Evolutionary conservation across 2,113 vertebrate species (phyloP).

Genomic region (Upupa epops): DNA sequence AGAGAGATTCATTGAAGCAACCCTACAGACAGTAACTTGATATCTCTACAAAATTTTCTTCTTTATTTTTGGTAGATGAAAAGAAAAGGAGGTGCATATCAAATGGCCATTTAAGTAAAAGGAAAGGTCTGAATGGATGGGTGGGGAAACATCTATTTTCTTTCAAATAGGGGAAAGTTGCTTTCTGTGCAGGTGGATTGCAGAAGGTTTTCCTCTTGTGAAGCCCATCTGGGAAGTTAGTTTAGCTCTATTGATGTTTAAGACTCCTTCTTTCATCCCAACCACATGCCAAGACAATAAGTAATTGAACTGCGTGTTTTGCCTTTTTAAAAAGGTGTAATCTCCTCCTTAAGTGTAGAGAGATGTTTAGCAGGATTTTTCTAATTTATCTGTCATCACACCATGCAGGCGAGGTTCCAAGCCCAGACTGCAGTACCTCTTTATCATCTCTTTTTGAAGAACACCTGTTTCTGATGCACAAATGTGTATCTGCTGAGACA

Average conservation of each 20-base stretch:
- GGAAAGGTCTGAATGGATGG: constrained; percentile 21
- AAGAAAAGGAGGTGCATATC: constrained; percentile 17
- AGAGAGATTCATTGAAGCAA: neutral
- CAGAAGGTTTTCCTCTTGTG: constrained; percentile 72
- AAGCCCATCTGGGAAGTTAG: constrained; percentile 81
- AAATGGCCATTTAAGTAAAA: constrained; percentile 57
- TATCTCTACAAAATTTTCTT: neutral
- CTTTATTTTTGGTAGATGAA: neutral
- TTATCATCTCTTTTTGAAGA: constrained; percentile 80
- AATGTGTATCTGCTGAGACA: constrained; percentile 83
- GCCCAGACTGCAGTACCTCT: constrained; percentile 67
- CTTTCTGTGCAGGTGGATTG: constrained; percentile 84
- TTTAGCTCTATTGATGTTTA: constrained; percentile 81
- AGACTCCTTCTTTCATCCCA: constrained; percentile 77
- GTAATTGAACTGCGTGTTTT: constrained; percentile 81
- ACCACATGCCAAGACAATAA: constrained; percentile 81
- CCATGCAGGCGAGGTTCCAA: constrained; percentile 76
- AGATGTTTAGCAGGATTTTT: constrained; percentile 85
- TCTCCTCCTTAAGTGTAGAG: constrained; percentile 83
- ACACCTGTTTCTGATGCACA: constrained; percentile 90
- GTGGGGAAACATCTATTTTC: constrained; percentile 25
- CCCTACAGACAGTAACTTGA: neutral
- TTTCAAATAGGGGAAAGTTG: constrained; percentile 53
- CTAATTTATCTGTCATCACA: constrained; percentile 80
- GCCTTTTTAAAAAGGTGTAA: constrained; percentile 84